Conservation (phyloP, 2,888 invertebrate species). For the Drosophila kambysellisi region DNA sequence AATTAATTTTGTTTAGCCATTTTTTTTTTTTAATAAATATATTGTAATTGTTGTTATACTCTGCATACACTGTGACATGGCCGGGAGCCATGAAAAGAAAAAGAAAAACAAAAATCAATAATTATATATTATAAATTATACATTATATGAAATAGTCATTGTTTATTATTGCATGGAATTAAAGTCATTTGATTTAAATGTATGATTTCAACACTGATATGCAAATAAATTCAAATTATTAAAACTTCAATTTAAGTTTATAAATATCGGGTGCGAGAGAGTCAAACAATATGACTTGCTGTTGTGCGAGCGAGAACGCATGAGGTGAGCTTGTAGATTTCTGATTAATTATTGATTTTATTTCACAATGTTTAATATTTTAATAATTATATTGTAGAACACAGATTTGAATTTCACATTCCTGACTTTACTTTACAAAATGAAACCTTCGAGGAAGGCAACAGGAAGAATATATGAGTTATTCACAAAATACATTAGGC, state of each 20-base stretch:
- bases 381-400: background rate
- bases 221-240: background rate
- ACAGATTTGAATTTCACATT: background rate
- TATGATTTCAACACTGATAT: conserved; percentile 7
- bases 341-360: background rate
- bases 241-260: background rate
- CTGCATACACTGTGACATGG: conserved; percentile 52
- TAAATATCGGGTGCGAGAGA: background rate
- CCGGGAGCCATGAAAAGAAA: conserved; percentile 52
- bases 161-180: conserved; percentile 18
- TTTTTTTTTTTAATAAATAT: conserved; percentile 3
- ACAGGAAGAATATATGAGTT: background rate
- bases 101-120: conserved; percentile 7
- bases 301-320: conserved; percentile 8
- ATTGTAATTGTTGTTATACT: conserved; percentile 42
- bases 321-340: background rate
- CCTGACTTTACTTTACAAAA: background rate
- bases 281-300: background rate
- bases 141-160: conserved; percentile 10
- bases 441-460: background rate
- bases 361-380: background rate
- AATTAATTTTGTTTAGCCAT: conserved; percentile 18
- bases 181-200: background rate
- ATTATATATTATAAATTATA: conserved; percentile 27
- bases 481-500: background rate